Base-by-base conservation (phyloP, 1,140 invertebrate genomes). In the Zaprionus davidi region DNA sequence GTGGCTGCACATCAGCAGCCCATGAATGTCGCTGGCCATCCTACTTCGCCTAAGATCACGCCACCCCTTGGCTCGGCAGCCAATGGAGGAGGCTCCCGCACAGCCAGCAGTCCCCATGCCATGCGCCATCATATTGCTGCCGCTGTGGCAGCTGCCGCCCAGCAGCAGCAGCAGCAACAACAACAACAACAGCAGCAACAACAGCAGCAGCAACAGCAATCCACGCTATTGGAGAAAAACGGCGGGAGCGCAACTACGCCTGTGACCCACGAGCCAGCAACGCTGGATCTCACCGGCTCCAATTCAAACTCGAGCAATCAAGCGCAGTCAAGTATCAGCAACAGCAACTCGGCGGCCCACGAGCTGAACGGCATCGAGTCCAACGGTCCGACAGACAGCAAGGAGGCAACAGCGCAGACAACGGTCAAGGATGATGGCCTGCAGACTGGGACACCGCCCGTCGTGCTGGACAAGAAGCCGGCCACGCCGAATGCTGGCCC, bases 281-380 rank as follows among this genome's bases (percentile, higher is more conserved):
- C 91, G 5, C 62, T 92, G n/a, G 91, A 92, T 68, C 34, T 92
- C 20, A 92, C 91, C 12, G 91, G 91, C 13, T 91, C 90, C 26
- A 92, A 92, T 51, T 92, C 91, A 12, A 92, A 92, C 41, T 91
- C 92, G 13, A 92, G 90, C 57, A 87, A 90, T 55, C 88, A 91
- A 71, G 79, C 90, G 0, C 77, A 90, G 17, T 92, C 91, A 1
- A 85, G 78, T 9, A 71, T 84, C 7, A 88, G 88, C 57, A 92
- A 81, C 57, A 74, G 90, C 9, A 85, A 60, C 12, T 62, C 85
- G 0, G 59, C 66, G 2, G 56, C 59, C 15, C 90, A 91, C 22
- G 90, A 91, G 49, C 53, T 90, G 1, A 83, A 90, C 4, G 81
- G 88, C 9, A 71, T 81, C n/a, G 83, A 91, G 22, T 83, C 85